These are phyloP conservation scores for Burhinus bistriatus DNA, from an alignment of 2,113 vertebrate species.

Conservation along the genomic window DNA sequence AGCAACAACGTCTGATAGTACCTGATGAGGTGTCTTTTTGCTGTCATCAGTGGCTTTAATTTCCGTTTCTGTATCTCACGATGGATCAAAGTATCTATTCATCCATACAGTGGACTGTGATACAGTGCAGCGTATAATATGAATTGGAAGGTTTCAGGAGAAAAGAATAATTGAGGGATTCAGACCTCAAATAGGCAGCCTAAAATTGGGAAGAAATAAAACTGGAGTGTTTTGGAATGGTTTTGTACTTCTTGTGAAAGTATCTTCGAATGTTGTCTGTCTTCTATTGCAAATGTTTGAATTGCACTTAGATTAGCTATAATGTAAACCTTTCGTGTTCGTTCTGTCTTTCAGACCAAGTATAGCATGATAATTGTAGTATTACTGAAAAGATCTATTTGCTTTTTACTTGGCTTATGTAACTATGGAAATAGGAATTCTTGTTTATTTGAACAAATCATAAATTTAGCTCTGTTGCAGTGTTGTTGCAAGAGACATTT, in stretches of 20 bases:
- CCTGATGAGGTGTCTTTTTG: background rate
- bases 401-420: background rate
- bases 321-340: background rate
- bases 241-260: background rate
- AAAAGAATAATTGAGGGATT: background rate
- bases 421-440: background rate
- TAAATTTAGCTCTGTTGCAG: background rate
- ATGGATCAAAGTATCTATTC: background rate
- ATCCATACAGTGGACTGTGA: background rate
- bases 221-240: background rate
- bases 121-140: accelerated
- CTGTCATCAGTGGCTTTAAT: background rate
- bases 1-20: background rate
- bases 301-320: background rate
- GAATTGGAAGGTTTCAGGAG: background rate
- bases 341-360: background rate
- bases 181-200: background rate
- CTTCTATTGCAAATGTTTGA: background rate
- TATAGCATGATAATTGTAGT: background rate
- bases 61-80: background rate
- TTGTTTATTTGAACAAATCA: background rate
- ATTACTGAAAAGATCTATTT: background rate
- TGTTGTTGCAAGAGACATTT: background rate
- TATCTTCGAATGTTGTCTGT: background rate
- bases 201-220: background rate